A percentile compares a stretch with the other conserved stretches of the same genome.
These are phyloP conservation scores for Sycophila sp. DNA, from an alignment of 1,140 invertebrate species.

Conservation along the genomic window DNA sequence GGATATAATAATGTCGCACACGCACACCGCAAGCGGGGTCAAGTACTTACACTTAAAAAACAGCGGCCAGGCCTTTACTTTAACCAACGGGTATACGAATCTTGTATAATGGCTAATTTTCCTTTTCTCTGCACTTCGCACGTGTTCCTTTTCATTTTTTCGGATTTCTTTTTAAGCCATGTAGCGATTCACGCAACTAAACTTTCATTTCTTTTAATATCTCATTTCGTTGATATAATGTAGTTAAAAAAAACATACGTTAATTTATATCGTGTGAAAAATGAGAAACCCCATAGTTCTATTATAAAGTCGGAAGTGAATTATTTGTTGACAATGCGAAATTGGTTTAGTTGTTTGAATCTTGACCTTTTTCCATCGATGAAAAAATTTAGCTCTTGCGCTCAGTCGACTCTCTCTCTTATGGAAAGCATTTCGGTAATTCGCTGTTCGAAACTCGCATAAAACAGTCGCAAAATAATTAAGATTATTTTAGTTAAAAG, in stretches of 20 bases:
- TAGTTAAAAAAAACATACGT: not conserved
- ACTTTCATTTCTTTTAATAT: not conserved
- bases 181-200: not conserved
- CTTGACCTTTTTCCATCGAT: not conserved
- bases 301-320: too few species aligned
- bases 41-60: conserved; percentile 35
- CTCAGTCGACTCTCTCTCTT: conserved; percentile 30
- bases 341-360: conserved; percentile 22
- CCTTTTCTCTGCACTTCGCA: not conserved
- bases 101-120: not conserved
- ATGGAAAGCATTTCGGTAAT: conserved; percentile 21
- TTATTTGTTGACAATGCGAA: too few species aligned
- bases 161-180: not conserved
- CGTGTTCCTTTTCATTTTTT: not conserved
- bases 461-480: conserved; percentile 4
- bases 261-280: not conserved
- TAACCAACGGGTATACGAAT: too few species aligned
- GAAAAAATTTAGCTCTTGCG: not conserved
- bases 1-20: conserved; percentile 10
- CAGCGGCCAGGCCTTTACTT: not conserved
- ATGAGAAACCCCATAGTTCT: too few species aligned
- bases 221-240: not conserved
- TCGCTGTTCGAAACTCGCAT: conserved; percentile 18
- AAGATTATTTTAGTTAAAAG: not conserved
- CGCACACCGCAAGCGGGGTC: conserved; percentile 10